Evolutionary conservation across 1,140 invertebrate species (phyloP).

Genomic region (Drosophila subobscura): DNA sequence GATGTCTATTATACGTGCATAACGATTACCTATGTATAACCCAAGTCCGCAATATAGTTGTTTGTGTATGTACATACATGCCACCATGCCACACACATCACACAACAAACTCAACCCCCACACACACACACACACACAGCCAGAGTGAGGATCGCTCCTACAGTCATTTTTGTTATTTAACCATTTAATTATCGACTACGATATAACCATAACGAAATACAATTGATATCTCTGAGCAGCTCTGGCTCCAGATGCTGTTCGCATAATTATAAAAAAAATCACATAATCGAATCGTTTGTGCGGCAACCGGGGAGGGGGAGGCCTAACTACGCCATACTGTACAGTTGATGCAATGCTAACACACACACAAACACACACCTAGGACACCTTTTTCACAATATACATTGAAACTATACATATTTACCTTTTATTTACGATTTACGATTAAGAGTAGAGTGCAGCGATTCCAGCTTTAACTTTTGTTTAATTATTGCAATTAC

Average conservation of each 20-base stretch:
- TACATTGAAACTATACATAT: constrained; percentile 24
- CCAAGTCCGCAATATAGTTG: constrained; percentile 24
- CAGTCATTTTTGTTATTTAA: constrained; percentile 68
- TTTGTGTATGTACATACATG: constrained; percentile 43
- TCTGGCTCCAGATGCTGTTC: not conserved
- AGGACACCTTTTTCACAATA: constrained; percentile 63
- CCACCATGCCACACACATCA: no score
- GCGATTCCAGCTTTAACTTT: constrained; percentile 81
- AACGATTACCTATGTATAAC: constrained; percentile 9
- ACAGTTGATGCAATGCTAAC: constrained; percentile 76
- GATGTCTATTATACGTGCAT: constrained; percentile 53
- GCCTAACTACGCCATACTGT: constrained; percentile 68
- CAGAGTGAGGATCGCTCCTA: constrained; percentile 54
- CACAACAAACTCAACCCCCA: not conserved
- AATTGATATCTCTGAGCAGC: constrained; percentile 33
- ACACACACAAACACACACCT: constrained; percentile 6
- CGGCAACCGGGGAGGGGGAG: constrained; percentile 14
- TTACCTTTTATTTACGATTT: constrained; percentile 50
- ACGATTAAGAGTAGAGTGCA: constrained; percentile 55
- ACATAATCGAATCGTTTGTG: constrained; percentile 49
- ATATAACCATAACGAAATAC: constrained; percentile 45
- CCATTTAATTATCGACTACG: constrained; percentile 46
- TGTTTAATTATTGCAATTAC: constrained; percentile 53
- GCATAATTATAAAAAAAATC: constrained; percentile 27
- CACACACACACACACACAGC: constrained; percentile 36